phyloP scores from a whole-genome alignment of 2,113 vertebrate species.

The Syngnathus scovelli region DNA sequence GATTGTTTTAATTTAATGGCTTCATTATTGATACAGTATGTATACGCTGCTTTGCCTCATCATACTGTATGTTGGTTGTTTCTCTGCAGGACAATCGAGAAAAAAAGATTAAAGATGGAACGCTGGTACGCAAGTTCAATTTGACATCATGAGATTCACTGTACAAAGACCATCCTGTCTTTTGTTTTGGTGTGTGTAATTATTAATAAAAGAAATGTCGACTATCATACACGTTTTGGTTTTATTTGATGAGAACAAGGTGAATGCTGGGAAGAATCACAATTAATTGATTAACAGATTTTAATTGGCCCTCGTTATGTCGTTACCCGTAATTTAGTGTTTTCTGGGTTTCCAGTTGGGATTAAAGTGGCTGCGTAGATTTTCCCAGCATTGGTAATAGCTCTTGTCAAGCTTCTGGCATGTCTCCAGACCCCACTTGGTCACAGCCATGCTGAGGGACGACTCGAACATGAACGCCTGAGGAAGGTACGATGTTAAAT shows the following conservation, averaged over 20 bases:
- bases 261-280: neutral
- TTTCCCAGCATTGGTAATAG: conserved; percentile 93
- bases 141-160: conserved; percentile 67
- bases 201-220: conserved; percentile 62
- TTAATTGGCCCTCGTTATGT: too few species aligned
- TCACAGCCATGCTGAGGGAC: conserved; percentile 86
- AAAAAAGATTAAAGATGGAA: conserved; percentile 76
- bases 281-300: neutral
- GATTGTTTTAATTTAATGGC: neutral
- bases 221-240: conserved; percentile 35
- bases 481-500: neutral
- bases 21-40: too few species aligned
- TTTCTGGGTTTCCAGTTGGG: conserved; percentile 73
- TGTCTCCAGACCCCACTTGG: conserved; percentile 87
- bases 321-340: conserved; percentile 38
- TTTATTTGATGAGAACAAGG: neutral
- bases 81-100: conserved; percentile 74
- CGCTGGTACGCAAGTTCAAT: conserved; percentile 54
- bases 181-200: conserved; percentile 46
- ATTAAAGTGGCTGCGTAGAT: conserved; percentile 83
- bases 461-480: conserved; percentile 98
- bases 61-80: conserved; percentile 26
- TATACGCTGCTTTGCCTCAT: neutral
- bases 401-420: conserved; percentile 82
- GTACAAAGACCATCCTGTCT: conserved; percentile 25